Evolutionary conservation across 2,888 invertebrate species (phyloP), one percentile per base, ranked within the genome.

Genomic region (Drosophila nr. medialis): DNA sequence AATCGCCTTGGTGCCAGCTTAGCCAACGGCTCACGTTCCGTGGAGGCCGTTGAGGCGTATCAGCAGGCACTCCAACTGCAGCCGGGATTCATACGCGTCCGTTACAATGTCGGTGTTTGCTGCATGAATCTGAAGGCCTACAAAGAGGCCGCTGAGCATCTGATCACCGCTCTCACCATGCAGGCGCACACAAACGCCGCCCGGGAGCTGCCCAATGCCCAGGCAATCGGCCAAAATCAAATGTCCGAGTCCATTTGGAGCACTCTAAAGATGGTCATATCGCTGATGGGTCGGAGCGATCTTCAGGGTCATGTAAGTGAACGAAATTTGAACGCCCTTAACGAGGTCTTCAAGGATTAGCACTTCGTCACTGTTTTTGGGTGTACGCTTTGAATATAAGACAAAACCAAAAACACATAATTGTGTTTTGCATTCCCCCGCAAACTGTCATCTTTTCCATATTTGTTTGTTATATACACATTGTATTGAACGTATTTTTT

Each of bases 101-200:
- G 99, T 72, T 99, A 99, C 92, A 99, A 99, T 94, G 96, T 99
- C 68, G 99, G 99, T 32, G 99, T 99, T 64, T 98, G 98, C 70
- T 99, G 99, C 92, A 97, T 99, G 93, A 99, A 99, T 93, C 94
- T 99, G 53, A 96, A 97, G 83, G 98, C 98, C 51, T 97, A 99
- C 91, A 98, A 96, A 90, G 97, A 99, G 74, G 99, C 99, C 8
- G 97, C 97, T 18, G 99, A 99, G 92, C 99, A 99, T 94, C 96
- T 99, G 87, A 93, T 99, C 56, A 96, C 96, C 5, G 99, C 99
- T 0, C 93, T 99, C 42, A 98, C 98, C 93, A 96, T 98, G 92
- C 99, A 99, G 94, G 95, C 96, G 29, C 95, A 90, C 59, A 92
- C 92, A 90, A 92, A 94, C 92, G 76, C 94, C 89, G 79, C 93